Evolutionary conservation across 2,113 vertebrate genomes (phyloP), one percentile per base, ranked within the genome.

Genomic region (Aspidoscelis tigris): DNA sequence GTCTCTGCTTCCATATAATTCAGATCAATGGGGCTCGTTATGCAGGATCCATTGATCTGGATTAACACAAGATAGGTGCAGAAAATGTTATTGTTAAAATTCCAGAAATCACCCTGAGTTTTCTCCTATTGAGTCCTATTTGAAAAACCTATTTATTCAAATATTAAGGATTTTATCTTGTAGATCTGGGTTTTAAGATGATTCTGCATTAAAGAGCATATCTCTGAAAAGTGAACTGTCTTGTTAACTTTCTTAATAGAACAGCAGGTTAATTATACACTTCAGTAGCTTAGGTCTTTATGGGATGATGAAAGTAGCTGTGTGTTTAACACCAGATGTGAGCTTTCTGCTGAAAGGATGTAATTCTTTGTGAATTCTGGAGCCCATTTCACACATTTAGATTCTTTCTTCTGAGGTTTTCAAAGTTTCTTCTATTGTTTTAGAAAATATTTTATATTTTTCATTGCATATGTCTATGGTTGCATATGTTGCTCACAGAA

Each of bases 191-290:
- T 55, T 55, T 83, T 66, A 26, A 64, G 41, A 18, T 20, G 39
- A 3, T 43, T 58, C 55, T 73, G 43, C 16, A 44, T 43, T 41
- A 14, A 64, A 21, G 39, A 68, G 21, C 16, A 43, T 53, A 74
- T 22, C 18, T 76, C 66, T 77, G 33, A 77, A 43, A 58, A 84
- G 47, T 69, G n/a, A 77, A 68, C 14, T 74, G 24, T 78, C 81
- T 83, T 81, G 1, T 65, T 91, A 2, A 50, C 73, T 76, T 85
- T 33, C 84, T 85, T 84, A 82, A 68, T 81, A 81, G 21, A 87
- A 87, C 1, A 75, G 87, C 1, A 76, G 87, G 41, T 55, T 90
- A 85, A 82, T 78, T 87, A 41, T 66, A 76, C 1, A 11, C 41
- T 79, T 20, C 78, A 5, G 39, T 75, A 76, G 41, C 6, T 39